Conservation (phyloP, 1,140 invertebrate genomes). For the Carcinoscorpius rotundicauda region DNA sequence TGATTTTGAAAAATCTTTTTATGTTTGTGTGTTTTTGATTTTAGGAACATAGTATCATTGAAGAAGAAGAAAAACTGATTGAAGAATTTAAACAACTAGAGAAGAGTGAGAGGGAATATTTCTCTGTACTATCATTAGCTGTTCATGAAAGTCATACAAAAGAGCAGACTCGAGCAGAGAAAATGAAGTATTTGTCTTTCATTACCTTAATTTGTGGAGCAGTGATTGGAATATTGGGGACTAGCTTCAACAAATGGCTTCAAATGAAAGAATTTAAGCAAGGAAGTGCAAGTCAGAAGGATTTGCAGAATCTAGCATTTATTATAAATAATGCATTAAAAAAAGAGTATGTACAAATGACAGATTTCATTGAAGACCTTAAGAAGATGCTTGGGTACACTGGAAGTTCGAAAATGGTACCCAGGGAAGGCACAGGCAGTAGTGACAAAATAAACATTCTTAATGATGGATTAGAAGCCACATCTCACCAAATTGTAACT, state of each 20-base stretch:
- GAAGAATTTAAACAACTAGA: slow-evolving; percentile 33
- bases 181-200: slow-evolving; percentile 65
- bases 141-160: slow-evolving; percentile 57
- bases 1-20: not conserved
- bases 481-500: no score
- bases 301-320: no score
- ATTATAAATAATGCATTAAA: no score
- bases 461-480: no score
- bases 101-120: slow-evolving; percentile 47
- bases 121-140: slow-evolving; percentile 49
- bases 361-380: no score
- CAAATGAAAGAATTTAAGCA: slow-evolving; percentile 47
- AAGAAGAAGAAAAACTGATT: slow-evolving; percentile 31
- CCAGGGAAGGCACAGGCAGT: no score
- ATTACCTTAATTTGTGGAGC: slow-evolving; percentile 56
- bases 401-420: no score
- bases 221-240: slow-evolving; percentile 49
- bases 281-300: no score
- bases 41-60: slow-evolving; percentile 35
- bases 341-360: no score
- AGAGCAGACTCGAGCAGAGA: slow-evolving; percentile 54
- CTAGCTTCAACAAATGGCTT: slow-evolving; percentile 48
- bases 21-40: not conserved
- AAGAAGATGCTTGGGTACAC: no score
- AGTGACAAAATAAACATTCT: no score